Evolutionary conservation across 2,113 vertebrate genomes (phyloP).

Genomic region (Connochaetes taurinus): DNA sequence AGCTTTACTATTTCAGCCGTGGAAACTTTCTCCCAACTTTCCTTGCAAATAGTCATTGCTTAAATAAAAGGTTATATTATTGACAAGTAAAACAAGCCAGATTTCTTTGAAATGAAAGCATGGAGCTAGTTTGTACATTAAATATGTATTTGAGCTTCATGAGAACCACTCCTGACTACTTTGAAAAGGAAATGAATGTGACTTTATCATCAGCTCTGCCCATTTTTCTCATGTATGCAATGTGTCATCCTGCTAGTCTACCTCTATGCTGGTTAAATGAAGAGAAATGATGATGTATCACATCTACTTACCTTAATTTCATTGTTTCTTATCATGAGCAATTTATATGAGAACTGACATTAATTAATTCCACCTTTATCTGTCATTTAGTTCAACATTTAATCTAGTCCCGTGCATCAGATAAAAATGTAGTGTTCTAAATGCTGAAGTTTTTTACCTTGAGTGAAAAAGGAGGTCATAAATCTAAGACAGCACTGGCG

Average conservation of each 20-base stretch:
- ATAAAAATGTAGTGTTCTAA: slow-evolving; percentile 36
- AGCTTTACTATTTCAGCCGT: background rate
- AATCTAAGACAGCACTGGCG: slow-evolving; percentile 21
- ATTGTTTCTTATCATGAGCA: slow-evolving; percentile 40
- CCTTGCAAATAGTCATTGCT: background rate
- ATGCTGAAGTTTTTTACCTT: slow-evolving; percentile 28
- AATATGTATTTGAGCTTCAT: background rate
- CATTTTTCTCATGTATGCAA: background rate
- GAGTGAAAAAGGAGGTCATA: slow-evolving; percentile 40
- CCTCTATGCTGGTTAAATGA: slow-evolving; percentile 26
- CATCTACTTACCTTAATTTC: slow-evolving; percentile 44
- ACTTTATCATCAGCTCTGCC: background rate
- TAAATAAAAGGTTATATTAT: background rate
- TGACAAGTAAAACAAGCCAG: background rate
- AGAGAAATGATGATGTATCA: slow-evolving; percentile 39
- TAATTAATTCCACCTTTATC: slow-evolving; percentile 54
- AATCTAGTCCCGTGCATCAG: slow-evolving; percentile 29
- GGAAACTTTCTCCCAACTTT: background rate
- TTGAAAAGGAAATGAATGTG: slow-evolving; percentile 5
- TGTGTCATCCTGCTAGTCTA: background rate
- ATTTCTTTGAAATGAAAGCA: background rate
- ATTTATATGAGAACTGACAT: slow-evolving; percentile 46
- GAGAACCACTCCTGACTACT: background rate
- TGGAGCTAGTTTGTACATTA: background rate
- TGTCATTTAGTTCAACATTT: slow-evolving; percentile 31